A percentile compares a stretch with the other conserved stretches of the same genome.
phyloP scores from a whole-genome alignment of 2,797 vertebrate genomes.

The Huso huso region DNA sequence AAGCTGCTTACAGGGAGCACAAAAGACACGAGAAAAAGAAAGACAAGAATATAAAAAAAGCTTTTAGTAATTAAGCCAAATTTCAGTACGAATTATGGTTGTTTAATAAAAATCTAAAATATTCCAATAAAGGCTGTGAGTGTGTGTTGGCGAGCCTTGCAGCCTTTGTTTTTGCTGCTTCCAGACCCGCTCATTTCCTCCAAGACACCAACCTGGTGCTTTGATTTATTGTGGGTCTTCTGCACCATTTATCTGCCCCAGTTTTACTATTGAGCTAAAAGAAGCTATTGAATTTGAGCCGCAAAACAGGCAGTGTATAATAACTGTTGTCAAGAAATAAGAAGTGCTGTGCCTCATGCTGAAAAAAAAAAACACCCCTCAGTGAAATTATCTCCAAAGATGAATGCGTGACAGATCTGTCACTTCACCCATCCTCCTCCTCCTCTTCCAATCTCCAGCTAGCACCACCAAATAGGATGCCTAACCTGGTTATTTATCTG shows the following conservation, averaged over 20 bases:
- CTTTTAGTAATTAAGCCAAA: too few relatives aligned
- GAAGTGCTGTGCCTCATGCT: not conserved
- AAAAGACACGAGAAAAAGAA: too few relatives aligned
- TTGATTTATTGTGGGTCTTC: constrained; percentile 10
- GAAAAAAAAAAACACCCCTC: constrained; percentile 1
- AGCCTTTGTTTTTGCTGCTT: not conserved
- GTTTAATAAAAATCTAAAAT: too few relatives aligned
- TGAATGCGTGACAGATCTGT: constrained; percentile 5
- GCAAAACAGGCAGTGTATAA: constrained; percentile 5
- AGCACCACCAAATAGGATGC: not conserved
- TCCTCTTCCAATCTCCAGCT: not conserved
- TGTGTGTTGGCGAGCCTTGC: too few relatives aligned
- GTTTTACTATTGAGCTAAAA: constrained; percentile 1
- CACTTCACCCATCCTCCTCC: not conserved
- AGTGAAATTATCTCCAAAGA: constrained; percentile 5
- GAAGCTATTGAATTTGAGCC: constrained; percentile 7
- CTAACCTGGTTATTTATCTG: not conserved
- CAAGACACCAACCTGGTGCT: not conserved
- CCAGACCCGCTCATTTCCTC: constrained; percentile 1
- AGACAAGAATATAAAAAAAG: too few relatives aligned
- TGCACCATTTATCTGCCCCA: constrained; percentile 14
- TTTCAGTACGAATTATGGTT: too few relatives aligned
- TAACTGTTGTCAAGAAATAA: constrained; percentile 8
- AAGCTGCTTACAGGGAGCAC: too few relatives aligned
- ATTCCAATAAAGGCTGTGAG: too few relatives aligned